Evolutionary conservation across 92 coral and sea anemone species (phyloP), one percentile per base, ranked within the genome.

Genomic region (Nematostella vectensis): DNA sequence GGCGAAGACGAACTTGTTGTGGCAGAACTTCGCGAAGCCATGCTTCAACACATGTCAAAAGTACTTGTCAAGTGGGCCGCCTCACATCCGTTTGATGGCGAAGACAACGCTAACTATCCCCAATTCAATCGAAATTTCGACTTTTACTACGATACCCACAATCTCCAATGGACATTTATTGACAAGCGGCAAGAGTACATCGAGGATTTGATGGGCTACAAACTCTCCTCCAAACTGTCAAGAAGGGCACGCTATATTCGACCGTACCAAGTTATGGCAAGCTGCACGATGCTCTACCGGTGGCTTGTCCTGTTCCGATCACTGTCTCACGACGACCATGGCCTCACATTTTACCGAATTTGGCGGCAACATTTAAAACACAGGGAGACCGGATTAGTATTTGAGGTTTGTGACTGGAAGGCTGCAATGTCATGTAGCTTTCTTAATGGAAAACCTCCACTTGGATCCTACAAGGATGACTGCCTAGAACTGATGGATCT

Each of bases 361-460:
- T 91, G 98, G 98, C 78, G 98, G 11, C 81, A 77, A 24, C 88
- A 95, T 15, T 57, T 91, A 16, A 78, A 88, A 54, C 98, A 91
- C 59, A 57, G 68, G 36, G 73, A 68, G 25, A 86, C 93, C 0
- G 89, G 96, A 21, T 69, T 78, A 24, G 71, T 81, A 33, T 91
- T 91, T 63, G 98, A 91, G 42, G 57, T 88, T 16, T 91, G 68
- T 51, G 98, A 91, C 68, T 91, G 98, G 98, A 91, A 91, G 28
- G 98, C 98, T 0, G 98, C 98, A 0, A 91, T 91, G 98, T 87
- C 96, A 0, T 87, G 93, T 22, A 81, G 79, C 10, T 70, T 91
- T 20, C 77, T 88, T 0, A 83, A 71, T 24, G 98, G 98, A 3
- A 73, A 85, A 25, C 98, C 98, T 1, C 45, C 78, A 18, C 63